Evolutionary conservation across 2,113 vertebrate genomes (phyloP), one percentile per base, ranked within the genome.

Genomic region (Brachypodius melanocephalos): DNA sequence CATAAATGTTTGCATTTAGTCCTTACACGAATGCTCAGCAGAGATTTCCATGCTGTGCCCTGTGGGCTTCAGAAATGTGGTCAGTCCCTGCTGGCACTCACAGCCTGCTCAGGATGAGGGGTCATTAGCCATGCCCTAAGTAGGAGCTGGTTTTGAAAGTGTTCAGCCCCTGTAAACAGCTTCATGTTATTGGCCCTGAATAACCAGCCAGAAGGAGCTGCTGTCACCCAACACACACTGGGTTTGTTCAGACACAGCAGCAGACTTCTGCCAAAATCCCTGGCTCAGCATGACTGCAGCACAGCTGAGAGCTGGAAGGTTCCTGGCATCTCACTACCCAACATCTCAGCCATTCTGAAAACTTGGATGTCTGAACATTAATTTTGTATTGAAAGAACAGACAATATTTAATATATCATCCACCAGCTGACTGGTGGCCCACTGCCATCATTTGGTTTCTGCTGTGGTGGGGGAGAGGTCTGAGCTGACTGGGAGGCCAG

Each of bases 271-370:
- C 36, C 62, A 51, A 52, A 80, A 66, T 11, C 51, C 32, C 51
- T 45, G 67, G 42, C 38, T 74, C 0, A 0, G n/a, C 4, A 4
- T 0, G 7, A n/a, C 1, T 36, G 49, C 0, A 0, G 49, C 54
- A 69, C 31, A 73, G 45, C 38, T 77, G 32, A 77, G 12, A 57
- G 49, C 28, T n/a, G 49, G 42, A 45, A 62, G n/a, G 49, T 40
- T 14, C 25, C 29, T 34, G 0, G 0, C 4, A 4, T 12, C 80
- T 66, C 22, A 20, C n/a, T 42, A 17, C 20, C 48, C 15, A 25
- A 49, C 20, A 32, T 31, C 49, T 65, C 34, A 14, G 59, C 31
- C 4, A 0, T 55, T 81, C 46, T 31, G 34, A 81, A 87, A 81
- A 74, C 28, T 3, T 28, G 34, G 32, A 55, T 28, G 6, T 36